Evolutionary conservation across 2,797 vertebrate species (phyloP).

Genomic region (Pagetopsis macropterus): DNA sequence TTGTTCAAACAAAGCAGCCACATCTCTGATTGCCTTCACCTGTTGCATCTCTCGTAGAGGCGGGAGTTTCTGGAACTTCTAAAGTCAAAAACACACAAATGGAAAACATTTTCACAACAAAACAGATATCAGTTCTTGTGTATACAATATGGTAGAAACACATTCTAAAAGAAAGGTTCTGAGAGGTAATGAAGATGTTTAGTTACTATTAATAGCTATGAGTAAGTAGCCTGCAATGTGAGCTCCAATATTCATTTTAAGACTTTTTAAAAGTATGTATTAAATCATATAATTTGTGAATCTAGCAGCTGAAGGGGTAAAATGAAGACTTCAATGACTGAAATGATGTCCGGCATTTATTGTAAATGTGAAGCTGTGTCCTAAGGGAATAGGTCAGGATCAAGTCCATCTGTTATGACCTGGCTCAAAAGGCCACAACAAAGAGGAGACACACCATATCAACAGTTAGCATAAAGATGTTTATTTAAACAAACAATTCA

Average conservation of each 20-base stretch:
- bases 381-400: not conserved
- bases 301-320: not conserved
- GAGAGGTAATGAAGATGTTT: too few species aligned
- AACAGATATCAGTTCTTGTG: not conserved
- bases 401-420: not conserved
- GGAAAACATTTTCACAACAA: not conserved
- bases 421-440: too few species aligned
- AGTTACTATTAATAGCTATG: too few species aligned
- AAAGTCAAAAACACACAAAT: conserved; percentile 1
- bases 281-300: too few species aligned
- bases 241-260: not conserved
- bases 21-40: not conserved
- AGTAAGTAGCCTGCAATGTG: not conserved
- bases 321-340: not conserved
- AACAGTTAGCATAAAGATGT: too few species aligned
- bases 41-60: not conserved
- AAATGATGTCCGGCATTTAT: not conserved
- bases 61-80: not conserved
- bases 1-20: conserved; percentile 31
- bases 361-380: not conserved
- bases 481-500: too few species aligned
- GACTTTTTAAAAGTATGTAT: too few species aligned
- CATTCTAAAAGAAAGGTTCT: too few species aligned
- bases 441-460: too few species aligned
- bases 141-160: not conserved